Conservation (phyloP, 2,113 vertebrate species). For the Xyrauchen texanus region DNA sequence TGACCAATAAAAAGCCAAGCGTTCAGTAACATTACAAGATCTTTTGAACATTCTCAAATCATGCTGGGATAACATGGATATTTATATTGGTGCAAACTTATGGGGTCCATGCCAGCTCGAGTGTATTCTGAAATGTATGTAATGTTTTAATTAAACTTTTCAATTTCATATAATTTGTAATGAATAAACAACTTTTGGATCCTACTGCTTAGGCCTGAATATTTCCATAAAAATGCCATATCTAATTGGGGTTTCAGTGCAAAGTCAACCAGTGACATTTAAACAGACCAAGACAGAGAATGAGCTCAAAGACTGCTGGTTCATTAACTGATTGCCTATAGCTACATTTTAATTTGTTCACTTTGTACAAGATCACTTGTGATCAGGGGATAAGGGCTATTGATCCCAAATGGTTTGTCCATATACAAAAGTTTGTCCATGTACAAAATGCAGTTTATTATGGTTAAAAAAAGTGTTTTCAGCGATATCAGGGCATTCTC, state of each 20-base stretch:
- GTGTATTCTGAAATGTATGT: no score
- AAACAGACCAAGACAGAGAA: not conserved
- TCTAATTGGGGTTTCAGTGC: not conserved
- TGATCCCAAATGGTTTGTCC: conserved; percentile 36
- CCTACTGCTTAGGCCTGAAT: no score
- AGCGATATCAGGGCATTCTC: not conserved
- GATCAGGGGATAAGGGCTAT: conserved; percentile 20
- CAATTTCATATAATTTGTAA: no score
- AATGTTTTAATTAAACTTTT: no score
- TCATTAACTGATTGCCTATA: conserved; percentile 42
- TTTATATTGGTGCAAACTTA: no score
- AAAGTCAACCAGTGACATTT: conserved; percentile 27
- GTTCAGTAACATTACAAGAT: no score
- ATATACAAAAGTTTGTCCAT: no score
- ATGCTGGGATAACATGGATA: no score
- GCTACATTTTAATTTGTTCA: conserved; percentile 40
- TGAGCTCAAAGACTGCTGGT: conserved; percentile 32
- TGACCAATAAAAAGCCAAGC: no score
- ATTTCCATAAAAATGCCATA: not conserved
- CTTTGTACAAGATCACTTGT: conserved; percentile 43
- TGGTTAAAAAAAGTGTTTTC: not conserved
- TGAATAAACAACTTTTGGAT: no score
- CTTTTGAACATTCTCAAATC: no score
- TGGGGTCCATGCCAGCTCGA: no score
- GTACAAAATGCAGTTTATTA: not conserved